A percentile compares a stretch with the other conserved stretches of the same genome.
phyloP scores from a whole-genome alignment of 2,113 vertebrate species.

The Crotalus helleri region DNA sequence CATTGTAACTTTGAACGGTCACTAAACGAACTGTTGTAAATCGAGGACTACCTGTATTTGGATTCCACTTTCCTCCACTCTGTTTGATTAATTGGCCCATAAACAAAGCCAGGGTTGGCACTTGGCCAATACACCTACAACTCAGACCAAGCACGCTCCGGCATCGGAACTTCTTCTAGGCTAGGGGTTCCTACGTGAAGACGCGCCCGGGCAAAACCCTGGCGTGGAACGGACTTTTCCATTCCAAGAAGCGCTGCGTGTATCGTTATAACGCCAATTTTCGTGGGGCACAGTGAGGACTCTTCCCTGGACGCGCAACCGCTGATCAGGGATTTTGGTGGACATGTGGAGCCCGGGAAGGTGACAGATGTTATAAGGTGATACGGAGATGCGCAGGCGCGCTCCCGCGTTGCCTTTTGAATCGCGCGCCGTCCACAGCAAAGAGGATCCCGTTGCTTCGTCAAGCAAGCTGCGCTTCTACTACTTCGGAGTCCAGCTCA shows the following conservation, averaged over 20 bases:
- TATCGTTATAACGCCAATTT: neutral
- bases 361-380: neutral
- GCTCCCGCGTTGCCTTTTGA: neutral
- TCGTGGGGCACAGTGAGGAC: neutral
- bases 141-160: neutral
- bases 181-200: neutral
- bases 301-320: neutral
- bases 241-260: neutral
- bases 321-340: neutral
- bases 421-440: neutral
- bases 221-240: neutral
- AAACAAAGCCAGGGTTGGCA: neutral
- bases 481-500: neutral
- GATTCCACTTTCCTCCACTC: neutral
- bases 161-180: neutral
- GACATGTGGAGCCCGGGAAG: neutral
- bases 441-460: neutral
- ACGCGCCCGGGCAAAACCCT: accelerated
- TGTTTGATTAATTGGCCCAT: neutral
- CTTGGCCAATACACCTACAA: neutral
- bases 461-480: neutral
- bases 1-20: neutral
- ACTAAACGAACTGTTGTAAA: neutral
- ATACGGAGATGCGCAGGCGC: neutral
- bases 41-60: neutral